Conservation (phyloP, 2,797 vertebrate genomes). For the Heteromormyrus szaboi region DNA sequence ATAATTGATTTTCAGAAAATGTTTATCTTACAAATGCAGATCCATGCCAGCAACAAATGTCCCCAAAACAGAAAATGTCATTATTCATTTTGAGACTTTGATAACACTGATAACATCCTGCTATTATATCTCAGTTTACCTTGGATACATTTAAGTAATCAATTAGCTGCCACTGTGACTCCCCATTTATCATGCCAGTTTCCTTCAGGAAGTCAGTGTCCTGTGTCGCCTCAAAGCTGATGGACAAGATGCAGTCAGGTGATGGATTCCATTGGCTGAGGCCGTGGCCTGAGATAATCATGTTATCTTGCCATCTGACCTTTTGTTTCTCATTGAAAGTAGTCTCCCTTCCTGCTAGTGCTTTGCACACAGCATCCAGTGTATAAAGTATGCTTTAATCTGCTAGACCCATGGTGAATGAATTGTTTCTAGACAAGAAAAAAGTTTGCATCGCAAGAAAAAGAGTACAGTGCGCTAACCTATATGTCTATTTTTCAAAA, state of each 20-base stretch:
- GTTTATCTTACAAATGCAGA: background rate
- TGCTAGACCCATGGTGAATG: background rate
- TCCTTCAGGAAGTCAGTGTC: background rate
- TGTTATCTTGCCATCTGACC: background rate
- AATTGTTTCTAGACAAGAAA: background rate
- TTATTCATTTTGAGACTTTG: background rate
- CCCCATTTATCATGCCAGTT: background rate
- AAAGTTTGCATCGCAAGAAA: background rate
- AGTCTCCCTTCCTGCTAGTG: background rate
- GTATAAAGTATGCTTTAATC: background rate
- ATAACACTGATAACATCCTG: background rate
- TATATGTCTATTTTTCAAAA: background rate
- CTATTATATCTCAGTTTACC: background rate
- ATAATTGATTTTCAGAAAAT: background rate
- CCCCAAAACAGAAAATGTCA: background rate
- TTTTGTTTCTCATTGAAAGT: background rate
- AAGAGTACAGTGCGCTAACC: background rate
- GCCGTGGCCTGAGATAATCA: background rate
- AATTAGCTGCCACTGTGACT: background rate
- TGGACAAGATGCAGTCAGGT: background rate
- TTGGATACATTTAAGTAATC: background rate
- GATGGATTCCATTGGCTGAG: background rate
- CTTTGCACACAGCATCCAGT: background rate
- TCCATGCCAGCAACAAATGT: background rate
- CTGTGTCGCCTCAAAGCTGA: background rate